A percentile compares a stretch with the other conserved stretches of the same genome.
Conservation (phyloP, 2,113 vertebrate genomes). For the Lipophrys pholis region DNA sequence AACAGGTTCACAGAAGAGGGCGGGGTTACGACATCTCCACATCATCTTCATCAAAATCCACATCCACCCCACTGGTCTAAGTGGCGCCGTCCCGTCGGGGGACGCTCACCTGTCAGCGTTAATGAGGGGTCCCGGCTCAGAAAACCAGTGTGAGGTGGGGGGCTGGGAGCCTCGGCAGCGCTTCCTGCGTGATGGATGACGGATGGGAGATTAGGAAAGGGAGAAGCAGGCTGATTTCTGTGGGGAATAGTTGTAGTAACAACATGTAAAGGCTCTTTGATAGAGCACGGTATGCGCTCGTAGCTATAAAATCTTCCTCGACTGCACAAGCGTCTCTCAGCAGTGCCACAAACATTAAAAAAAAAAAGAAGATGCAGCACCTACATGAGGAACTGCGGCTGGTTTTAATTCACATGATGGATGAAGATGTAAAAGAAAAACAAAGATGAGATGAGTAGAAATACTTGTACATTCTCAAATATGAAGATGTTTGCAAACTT, state of each 20-base stretch:
- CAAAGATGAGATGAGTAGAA: not conserved
- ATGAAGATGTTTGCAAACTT: not conserved
- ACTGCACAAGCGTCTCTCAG: not conserved
- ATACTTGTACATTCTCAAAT: not conserved
- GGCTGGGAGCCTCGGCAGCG: conserved; percentile 30
- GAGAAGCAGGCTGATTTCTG: conserved; percentile 46
- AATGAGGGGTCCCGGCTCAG: conserved; percentile 60
- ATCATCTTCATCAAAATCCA: conserved; percentile 26
- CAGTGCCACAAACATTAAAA: not conserved
- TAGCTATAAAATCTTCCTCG: conserved; percentile 6
- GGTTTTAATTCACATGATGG: conserved; percentile 5
- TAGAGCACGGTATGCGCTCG: not conserved
- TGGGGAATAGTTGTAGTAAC: conserved; percentile 38
- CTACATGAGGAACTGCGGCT: not conserved
- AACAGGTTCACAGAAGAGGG: conserved; percentile 17
- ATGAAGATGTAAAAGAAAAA: not conserved
- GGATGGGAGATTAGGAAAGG: conserved; percentile 55
- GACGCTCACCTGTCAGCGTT: conserved; percentile 74
- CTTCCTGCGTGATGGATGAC: conserved; percentile 47
- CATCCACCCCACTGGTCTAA: conserved; percentile 48
- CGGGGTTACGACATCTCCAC: conserved; percentile 31
- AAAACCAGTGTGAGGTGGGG: not conserved
- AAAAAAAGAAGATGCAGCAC: no score
- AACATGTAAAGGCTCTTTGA: conserved; percentile 19
- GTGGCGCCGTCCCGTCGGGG: conserved; percentile 44